Evolutionary conservation across 1,140 invertebrate species (phyloP), one percentile per base, ranked within the genome.

Genomic region (Centruroides sculpturatus): DNA sequence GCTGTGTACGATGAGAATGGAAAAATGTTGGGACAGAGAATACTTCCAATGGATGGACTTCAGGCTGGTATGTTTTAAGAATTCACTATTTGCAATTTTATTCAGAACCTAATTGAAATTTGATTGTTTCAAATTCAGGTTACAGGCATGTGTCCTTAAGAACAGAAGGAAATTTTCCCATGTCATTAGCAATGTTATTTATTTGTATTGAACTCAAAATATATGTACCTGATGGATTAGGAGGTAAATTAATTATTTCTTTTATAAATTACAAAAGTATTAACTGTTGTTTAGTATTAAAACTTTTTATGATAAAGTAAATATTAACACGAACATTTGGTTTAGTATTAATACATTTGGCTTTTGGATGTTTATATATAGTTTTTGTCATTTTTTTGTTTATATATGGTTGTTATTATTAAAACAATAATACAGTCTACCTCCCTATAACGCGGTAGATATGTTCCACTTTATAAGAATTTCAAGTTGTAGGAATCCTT

Each of bases 181-280:
- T 98, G 84, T 96, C 94, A 2, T 77, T 99, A 66, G 93, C 96
- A 49, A 99, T 98, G 85, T 77, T 99, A 55, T 99, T 99, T 77
- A 98, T 95, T 74, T 93, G 97, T 73, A 95, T 99, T 69, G 93
- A 97, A 75, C 83, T 99, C 48, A 99, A 98, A 79, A 99, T 99
- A 66, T 99, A 99, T 77, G 94, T 99, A 60, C 97, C 97, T 59
- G 96, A 99, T 79, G 96, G 96, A 60, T 89, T 98, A 72, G 92
- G 94, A 82, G 89, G 89, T 89, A 73, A 72, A 66, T 67, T 12
- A 54, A n/a, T 13, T 1, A 48, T 9, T 35, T 34, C 41, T 34
- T n/a, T 51, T 51, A 51, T 34, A 51, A 51, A 51, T 51, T 23
- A 23, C 23, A 23, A 2, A n/a, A 23, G 23, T 23, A 23, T 23